Evolutionary conservation across 1,140 invertebrate species (phyloP), one percentile per base, ranked within the genome.

Genomic region (Lysiphlebus fabarum): DNA sequence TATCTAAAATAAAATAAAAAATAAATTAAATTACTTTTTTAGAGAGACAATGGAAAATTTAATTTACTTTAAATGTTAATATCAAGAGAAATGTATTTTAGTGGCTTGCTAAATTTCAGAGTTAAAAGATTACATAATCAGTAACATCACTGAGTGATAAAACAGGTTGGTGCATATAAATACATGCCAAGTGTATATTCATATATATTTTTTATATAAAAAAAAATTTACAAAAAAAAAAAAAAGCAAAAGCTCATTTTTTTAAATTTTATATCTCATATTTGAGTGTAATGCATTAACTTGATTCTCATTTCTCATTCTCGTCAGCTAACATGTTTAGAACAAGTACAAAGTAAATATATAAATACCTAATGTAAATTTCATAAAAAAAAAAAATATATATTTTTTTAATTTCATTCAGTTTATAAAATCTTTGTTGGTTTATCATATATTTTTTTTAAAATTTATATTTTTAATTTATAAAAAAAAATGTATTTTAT

Each of bases 151-250:
- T 49, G 47, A 49, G 47, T 33, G 47, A 26, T 1, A 26, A 26
- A 26, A 49, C 47, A 49, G 47, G 47, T 49, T 49, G 47, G 47
- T 49, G 7, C 17, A 26, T 26, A 26, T 26, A 26, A 2, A 26
- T 4, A 26, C 17, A 26, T 26, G 17, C 2, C 17, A 26, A 26
- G 17, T 26, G 17, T 2, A 26, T 26, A 26, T 26, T 26, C 17
- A 26, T 26, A 26, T 33, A 10, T 17, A 33, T 17, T 49, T 49
- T 49, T 7, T 40, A 11, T 40, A 11, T 49, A 33, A 33, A 48
- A 0, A 2, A 63, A 64, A 61, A 64, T 64, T 59, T 10, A 49
- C 7, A 10, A 49, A 49, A 34, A 49, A 48, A 48, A 48, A 49
- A 49, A 49, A 34, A 10, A 48, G 47, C 17, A 48, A 48, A 33